Conservation (phyloP, 2,888 invertebrate species). For the Taenaris catops region DNA sequence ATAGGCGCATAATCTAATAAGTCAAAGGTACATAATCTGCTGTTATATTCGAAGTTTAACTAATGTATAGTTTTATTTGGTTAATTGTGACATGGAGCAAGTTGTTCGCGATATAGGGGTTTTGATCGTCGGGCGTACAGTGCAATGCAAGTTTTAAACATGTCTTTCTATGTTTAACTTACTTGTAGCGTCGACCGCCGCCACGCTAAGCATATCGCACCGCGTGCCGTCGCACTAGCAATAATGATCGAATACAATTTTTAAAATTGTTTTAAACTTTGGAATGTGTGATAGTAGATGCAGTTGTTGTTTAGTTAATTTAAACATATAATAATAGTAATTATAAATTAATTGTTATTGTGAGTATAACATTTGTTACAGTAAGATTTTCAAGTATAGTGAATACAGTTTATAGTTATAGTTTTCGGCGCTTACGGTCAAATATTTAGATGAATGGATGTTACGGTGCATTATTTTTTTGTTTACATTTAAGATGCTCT, state of each 20-base stretch:
- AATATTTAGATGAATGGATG: constrained; percentile 46
- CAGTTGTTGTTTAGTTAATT: constrained; percentile 80
- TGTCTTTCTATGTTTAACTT: too few relatives aligned
- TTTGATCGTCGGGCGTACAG: too few relatives aligned
- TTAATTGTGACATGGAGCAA: too few relatives aligned
- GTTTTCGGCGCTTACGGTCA: constrained; percentile 58
- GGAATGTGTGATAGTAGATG: constrained; percentile 81
- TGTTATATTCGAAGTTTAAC: too few relatives aligned
- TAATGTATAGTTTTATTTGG: too few relatives aligned
- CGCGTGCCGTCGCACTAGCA: constrained; percentile 67
- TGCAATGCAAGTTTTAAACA: too few relatives aligned
- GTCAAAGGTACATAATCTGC: too few relatives aligned
- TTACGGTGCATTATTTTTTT: constrained; percentile 39
- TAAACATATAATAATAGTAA: constrained; percentile 50
- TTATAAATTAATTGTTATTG: constrained; percentile 73
- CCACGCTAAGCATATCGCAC: constrained; percentile 44
- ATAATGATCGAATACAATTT: constrained; percentile 76
- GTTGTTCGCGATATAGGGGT: too few relatives aligned
- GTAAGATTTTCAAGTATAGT: constrained; percentile 60
- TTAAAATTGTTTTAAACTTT: constrained; percentile 79
- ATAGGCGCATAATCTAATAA: too few relatives aligned
- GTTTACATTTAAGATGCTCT: constrained; percentile 55
- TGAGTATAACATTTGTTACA: constrained; percentile 75
- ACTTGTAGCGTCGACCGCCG: constrained; percentile 5
- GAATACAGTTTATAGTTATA: constrained; percentile 45